Evolutionary conservation across 2,888 invertebrate genomes (phyloP).

Genomic region (Lapara coniferarum): DNA sequence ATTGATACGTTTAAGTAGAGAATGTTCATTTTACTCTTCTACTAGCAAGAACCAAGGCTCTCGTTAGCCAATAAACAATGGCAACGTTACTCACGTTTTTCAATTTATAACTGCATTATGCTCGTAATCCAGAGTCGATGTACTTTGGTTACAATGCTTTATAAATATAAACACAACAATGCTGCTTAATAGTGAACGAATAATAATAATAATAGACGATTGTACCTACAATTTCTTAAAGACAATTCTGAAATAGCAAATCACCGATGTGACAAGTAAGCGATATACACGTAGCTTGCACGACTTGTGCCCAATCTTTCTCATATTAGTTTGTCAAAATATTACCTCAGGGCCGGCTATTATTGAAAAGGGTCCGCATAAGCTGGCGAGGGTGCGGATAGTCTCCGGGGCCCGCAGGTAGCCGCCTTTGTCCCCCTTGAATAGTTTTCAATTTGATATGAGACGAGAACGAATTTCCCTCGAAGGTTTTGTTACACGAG

Average conservation of each 20-base stretch:
- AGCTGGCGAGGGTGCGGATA: slow-evolving; percentile 30
- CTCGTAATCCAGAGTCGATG: not conserved
- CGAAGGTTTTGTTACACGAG: slow-evolving; percentile 26
- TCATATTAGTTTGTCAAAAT: slow-evolving; percentile 44
- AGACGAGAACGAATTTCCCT: slow-evolving; percentile 26
- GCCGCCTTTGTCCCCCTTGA: slow-evolving; percentile 23
- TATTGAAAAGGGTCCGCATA: slow-evolving; percentile 38
- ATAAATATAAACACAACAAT: too few species aligned
- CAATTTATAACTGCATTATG: not conserved
- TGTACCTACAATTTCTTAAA: not conserved
- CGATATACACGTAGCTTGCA: not conserved
- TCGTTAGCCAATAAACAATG: too few species aligned
- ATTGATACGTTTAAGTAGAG: too few species aligned
- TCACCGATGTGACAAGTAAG: too few species aligned
- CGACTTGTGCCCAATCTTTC: slow-evolving; percentile 24
- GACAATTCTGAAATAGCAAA: too few species aligned
- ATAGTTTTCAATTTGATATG: slow-evolving; percentile 31
- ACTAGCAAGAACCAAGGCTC: too few species aligned
- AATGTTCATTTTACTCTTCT: too few species aligned
- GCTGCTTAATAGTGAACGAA: too few species aligned
- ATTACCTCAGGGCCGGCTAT: slow-evolving; percentile 30
- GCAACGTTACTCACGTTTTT: too few species aligned
- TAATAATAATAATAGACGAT: too few species aligned
- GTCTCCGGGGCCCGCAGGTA: slow-evolving; percentile 25
- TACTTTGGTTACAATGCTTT: too few species aligned